Conservation (phyloP, 2,888 invertebrate species). For the Ornithoptera alexandrae region DNA sequence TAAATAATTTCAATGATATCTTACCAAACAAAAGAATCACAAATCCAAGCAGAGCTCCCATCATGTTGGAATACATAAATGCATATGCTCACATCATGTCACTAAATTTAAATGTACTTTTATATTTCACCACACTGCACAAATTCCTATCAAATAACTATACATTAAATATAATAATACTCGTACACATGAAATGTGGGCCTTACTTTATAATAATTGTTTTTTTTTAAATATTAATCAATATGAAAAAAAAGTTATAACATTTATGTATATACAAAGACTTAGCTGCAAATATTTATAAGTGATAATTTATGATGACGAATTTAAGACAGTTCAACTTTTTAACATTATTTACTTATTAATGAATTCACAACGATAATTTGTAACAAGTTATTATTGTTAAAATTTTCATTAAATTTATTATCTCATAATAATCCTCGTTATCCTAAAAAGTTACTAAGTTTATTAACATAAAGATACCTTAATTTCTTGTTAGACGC, state of each 20-base stretch:
- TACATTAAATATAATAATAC: not conserved
- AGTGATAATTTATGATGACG: too few relatives aligned
- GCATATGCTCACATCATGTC: slow-evolving; percentile 19
- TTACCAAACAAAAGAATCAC: slow-evolving; percentile 26
- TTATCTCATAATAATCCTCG: too few relatives aligned
- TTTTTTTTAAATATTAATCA: not conserved
- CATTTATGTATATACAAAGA: not conserved
- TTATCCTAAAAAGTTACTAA: too few relatives aligned
- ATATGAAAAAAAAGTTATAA: too few relatives aligned
- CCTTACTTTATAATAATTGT: not conserved
- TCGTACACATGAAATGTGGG: not conserved
- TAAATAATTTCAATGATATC: not conserved
- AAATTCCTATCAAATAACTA: not conserved
- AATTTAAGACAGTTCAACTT: too few relatives aligned
- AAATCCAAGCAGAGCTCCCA: slow-evolving; percentile 24
- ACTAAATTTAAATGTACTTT: not conserved
- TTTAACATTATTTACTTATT: too few relatives aligned
- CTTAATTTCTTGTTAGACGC: too few relatives aligned
- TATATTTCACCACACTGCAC: slow-evolving; percentile 5
- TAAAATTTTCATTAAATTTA: too few relatives aligned
- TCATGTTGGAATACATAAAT: slow-evolving; percentile 10
- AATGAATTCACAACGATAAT: too few relatives aligned
- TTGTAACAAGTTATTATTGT: too few relatives aligned
- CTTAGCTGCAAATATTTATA: too few relatives aligned
- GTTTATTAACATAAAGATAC: too few relatives aligned